A percentile compares a stretch with the other conserved stretches of the same genome.
Evolutionary conservation across 2,888 invertebrate species (phyloP).

Genomic region (Ornithoptera priamus): DNA sequence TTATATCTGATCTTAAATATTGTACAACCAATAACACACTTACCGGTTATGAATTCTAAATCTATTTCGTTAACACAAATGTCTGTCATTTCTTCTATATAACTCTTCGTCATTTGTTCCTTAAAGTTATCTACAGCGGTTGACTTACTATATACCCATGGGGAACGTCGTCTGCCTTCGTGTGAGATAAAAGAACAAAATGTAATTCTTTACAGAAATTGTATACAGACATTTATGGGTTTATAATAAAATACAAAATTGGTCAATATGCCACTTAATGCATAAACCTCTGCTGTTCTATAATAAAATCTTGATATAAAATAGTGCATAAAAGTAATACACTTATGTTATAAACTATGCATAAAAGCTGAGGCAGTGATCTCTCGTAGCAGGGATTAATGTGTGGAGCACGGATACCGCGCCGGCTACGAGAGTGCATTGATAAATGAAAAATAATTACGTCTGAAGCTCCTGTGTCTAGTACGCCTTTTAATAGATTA

Average conservation of each 20-base stretch:
- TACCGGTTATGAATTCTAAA: too few species aligned
- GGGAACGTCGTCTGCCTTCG: too few species aligned
- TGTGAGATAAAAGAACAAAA: too few species aligned
- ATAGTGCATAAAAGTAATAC: constrained; percentile 19
- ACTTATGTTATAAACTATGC: constrained; percentile 28
- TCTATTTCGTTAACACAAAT: too few species aligned
- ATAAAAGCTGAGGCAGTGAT: constrained; percentile 21
- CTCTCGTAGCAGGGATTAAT: constrained; percentile 13
- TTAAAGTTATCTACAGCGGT: too few species aligned
- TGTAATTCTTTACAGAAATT: too few species aligned
- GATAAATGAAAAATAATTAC: constrained; percentile 21
- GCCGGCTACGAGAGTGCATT: neutral
- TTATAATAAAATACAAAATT: neutral
- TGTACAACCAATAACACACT: too few species aligned
- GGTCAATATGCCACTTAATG: neutral
- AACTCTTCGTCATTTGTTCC: too few species aligned
- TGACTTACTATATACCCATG: too few species aligned
- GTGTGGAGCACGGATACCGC: constrained; percentile 5
- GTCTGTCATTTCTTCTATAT: too few species aligned
- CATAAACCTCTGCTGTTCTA: neutral
- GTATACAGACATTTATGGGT: too few species aligned
- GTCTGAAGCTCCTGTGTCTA: neutral
- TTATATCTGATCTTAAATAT: too few species aligned
- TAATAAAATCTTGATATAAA: constrained; percentile 10
- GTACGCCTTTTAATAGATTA: constrained; percentile 2